Base-by-base conservation (phyloP, 2,797 vertebrate genomes). In the Onychomys leucogaster region DNA sequence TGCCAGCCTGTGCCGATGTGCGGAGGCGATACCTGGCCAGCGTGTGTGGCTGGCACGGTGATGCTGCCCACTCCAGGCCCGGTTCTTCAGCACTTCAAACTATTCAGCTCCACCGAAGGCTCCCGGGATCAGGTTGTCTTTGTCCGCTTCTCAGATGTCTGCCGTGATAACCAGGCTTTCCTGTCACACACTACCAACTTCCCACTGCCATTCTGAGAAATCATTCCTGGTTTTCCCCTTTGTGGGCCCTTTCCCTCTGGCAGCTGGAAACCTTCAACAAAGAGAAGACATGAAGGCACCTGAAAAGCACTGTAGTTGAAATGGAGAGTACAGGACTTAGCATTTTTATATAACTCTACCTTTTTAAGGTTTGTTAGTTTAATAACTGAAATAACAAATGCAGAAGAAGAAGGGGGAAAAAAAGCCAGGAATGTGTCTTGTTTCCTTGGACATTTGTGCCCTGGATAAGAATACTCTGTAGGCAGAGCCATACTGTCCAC, bases 141-240 rank as follows among this genome's bases (percentile, higher is more conserved):
- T 89, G 34, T 67, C 16, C 3, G 2, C 29, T 46, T 81, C 21
- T 55, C 69, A 71, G 43, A 59, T 0, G 0, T 85, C 80, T 89
- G n/a, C 43, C 16, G 0, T 32, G n/a, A 10, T 41, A 34, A 43
- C 52, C 85, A 67, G 73, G 37, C 46, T 76, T 94, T 65, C 5
- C 0, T 80, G 1, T 65, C 59, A 34, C 9, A 34, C n/a, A 3
- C 37, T 13, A 6, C 13, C 52, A 14, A 5, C 71, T 49, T 85
- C 10, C 67, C 41, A 94, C 77, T 25, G 14, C 69, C 34, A 4
- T 71, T 91, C 69, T 95, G 57, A 96, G 81, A 93, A 32, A 73
- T 78, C 41, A n/a, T 5, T 93, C n/a, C 14, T 10, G 29, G 17
- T n/a, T 4, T 13, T n/a, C 3, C 10, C 17, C 10, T 14, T 34